phyloP scores from a whole-genome alignment of 2,888 invertebrate genomes.

The Rugalucina vietnamica region DNA sequence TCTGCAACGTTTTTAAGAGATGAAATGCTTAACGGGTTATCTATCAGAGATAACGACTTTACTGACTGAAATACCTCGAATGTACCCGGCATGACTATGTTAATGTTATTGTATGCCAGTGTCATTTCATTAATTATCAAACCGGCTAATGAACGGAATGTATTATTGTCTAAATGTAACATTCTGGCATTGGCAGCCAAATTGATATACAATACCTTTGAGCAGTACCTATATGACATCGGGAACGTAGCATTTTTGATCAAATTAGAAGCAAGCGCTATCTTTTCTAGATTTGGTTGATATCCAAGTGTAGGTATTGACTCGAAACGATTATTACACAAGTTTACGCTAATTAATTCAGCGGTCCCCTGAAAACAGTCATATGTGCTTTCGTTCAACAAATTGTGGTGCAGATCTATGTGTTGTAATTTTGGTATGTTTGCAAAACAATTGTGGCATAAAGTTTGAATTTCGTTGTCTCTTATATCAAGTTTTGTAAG shows the following conservation, averaged over 20 bases:
- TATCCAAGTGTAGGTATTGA: too few species aligned
- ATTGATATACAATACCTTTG: conserved; percentile 50
- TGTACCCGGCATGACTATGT: conserved; percentile 52
- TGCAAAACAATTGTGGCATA: too few species aligned
- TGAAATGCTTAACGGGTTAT: conserved; percentile 65
- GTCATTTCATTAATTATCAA: conserved; percentile 59
- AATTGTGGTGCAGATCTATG: too few species aligned
- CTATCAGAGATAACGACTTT: conserved; percentile 66
- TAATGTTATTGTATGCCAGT: conserved; percentile 66
- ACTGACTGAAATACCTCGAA: conserved; percentile 62
- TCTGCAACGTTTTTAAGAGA: conserved; percentile 59
- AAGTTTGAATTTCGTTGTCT: too few species aligned
- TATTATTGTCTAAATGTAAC: conserved; percentile 47
- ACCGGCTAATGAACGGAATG: conserved; percentile 61
- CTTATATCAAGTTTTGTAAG: too few species aligned
- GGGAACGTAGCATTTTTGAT: conserved; percentile 70
- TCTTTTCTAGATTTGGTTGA: conserved; percentile 54
- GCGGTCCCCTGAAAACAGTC: too few species aligned
- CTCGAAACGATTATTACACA: too few species aligned
- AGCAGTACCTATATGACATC: conserved; percentile 38
- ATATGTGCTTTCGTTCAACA: too few species aligned
- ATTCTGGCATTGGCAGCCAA: conserved; percentile 70
- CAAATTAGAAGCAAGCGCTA: conserved; percentile 66
- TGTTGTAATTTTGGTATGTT: too few species aligned
- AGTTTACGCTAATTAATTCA: too few species aligned